Evolutionary conservation across 2,888 invertebrate genomes (phyloP).

Genomic region (Mycalesis mineus): DNA sequence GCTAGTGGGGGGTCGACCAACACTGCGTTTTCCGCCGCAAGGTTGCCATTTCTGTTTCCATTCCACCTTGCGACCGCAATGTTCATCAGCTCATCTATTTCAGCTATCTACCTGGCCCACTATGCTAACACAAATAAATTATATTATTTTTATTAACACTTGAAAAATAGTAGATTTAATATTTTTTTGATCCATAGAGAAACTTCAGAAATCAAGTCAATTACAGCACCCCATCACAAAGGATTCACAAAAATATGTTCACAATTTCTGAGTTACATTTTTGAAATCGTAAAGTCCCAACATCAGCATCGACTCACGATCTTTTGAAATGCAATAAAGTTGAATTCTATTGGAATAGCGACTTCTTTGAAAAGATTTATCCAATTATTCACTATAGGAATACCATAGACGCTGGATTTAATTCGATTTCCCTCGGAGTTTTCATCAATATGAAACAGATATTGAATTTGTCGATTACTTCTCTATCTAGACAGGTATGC

Average conservation of each 20-base stretch:
- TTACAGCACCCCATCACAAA: neutral
- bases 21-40: too few species aligned
- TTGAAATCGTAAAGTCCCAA: neutral
- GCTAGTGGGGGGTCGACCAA: too few species aligned
- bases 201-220: too few species aligned
- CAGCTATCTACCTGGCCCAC: too few species aligned
- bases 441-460: neutral
- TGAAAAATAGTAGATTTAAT: too few species aligned
- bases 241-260: neutral
- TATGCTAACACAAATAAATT: too few species aligned
- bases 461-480: neutral
- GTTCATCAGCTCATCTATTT: too few species aligned
- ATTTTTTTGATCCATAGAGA: too few species aligned
- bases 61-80: too few species aligned
- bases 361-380: neutral
- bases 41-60: too few species aligned
- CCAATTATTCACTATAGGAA: constrained; percentile 4
- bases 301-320: constrained; percentile 3
- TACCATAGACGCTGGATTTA: constrained; percentile 1
- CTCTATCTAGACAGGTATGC: too few species aligned
- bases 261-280: neutral
- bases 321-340: constrained; percentile 21
- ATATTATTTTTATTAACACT: too few species aligned
- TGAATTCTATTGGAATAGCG: constrained; percentile 11
- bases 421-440: neutral